These are phyloP conservation scores for Diloba caeruleocephala DNA, from an alignment of 2,888 invertebrate genomes.

Conservation along the genomic window DNA sequence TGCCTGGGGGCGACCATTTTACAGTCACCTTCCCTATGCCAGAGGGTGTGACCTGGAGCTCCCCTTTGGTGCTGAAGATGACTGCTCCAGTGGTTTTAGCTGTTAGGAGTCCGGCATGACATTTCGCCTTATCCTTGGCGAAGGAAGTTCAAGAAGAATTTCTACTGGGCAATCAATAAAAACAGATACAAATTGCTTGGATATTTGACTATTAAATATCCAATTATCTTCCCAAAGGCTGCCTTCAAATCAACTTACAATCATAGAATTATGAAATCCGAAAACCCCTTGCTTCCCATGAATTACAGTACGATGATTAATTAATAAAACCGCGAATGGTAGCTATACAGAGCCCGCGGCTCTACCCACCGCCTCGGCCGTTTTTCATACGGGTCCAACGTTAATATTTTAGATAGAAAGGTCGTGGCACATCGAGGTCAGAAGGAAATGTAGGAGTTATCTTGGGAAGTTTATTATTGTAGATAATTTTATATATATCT, in stretches of 20 bases:
- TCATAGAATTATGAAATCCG: conserved; percentile 38
- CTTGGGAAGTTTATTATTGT: background rate
- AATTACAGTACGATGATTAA: conserved; percentile 51
- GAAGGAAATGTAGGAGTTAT: conserved; percentile 18
- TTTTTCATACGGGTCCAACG: conserved; percentile 56
- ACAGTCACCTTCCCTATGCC: no score
- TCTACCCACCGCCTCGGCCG: conserved; percentile 43
- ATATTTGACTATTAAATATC: background rate
- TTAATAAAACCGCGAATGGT: conserved; percentile 51
- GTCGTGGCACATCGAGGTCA: conserved; percentile 20
- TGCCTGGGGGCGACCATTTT: no score
- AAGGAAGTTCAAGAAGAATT: no score
- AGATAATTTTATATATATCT: background rate
- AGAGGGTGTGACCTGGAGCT: no score
- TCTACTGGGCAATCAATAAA: background rate
- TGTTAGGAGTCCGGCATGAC: no score
- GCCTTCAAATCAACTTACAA: conserved; percentile 22
- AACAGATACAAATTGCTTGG: background rate
- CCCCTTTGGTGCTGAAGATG: no score
- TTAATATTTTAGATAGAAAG: conserved; percentile 60
- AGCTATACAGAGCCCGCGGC: conserved; percentile 39
- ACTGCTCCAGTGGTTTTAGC: no score
- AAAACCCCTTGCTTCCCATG: conserved; percentile 30
- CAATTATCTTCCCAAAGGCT: conserved; percentile 3
- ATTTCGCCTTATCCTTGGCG: no score